Conservation (phyloP, 2,888 invertebrate species). For the Oscheius sp. region DNA sequence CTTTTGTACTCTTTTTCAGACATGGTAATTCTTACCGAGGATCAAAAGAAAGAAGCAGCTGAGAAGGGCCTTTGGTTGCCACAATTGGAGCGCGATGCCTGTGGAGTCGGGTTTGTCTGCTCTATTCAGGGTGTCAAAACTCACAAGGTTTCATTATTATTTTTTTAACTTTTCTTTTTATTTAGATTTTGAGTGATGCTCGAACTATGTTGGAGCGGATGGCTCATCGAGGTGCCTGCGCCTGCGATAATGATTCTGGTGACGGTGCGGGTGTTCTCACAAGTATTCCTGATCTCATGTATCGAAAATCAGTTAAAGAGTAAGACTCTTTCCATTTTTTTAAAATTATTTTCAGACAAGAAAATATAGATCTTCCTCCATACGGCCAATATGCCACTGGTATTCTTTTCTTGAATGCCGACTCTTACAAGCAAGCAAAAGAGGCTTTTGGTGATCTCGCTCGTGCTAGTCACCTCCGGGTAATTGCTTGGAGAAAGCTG, state of each 20-base stretch:
- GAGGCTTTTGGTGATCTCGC: constrained; percentile 84
- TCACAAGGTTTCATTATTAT: constrained; percentile 78
- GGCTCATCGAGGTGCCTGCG: constrained; percentile 99
- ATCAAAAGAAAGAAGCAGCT: constrained; percentile 58
- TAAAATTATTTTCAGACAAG: constrained; percentile 43
- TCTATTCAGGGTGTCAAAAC: constrained; percentile 93
- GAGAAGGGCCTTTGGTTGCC: constrained; percentile 87
- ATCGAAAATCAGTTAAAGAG: constrained; percentile 82
- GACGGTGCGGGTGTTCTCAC: constrained; percentile 97
- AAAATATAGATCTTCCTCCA: constrained; percentile 81
- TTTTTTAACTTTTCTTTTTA: not conserved
- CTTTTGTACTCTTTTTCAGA: not conserved
- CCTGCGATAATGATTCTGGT: constrained; percentile 98
- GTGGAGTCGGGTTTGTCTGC: constrained; percentile 98
- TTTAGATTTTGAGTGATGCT: constrained; percentile 92
- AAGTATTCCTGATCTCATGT: constrained; percentile 94
- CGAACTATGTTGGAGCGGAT: constrained; percentile 92
- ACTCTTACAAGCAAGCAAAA: constrained; percentile 70
- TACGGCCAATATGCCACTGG: constrained; percentile 94
- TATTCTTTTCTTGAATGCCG: constrained; percentile 85
- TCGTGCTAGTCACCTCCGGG: constrained; percentile 81
- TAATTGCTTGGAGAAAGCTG: constrained; percentile 92
- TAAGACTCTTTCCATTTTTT: constrained; percentile 8
- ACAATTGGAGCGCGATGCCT: constrained; percentile 91
- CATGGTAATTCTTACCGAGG: constrained; percentile 67